Evolutionary conservation across 2,113 vertebrate genomes (phyloP).

Genomic region (Furnarius figulus): DNA sequence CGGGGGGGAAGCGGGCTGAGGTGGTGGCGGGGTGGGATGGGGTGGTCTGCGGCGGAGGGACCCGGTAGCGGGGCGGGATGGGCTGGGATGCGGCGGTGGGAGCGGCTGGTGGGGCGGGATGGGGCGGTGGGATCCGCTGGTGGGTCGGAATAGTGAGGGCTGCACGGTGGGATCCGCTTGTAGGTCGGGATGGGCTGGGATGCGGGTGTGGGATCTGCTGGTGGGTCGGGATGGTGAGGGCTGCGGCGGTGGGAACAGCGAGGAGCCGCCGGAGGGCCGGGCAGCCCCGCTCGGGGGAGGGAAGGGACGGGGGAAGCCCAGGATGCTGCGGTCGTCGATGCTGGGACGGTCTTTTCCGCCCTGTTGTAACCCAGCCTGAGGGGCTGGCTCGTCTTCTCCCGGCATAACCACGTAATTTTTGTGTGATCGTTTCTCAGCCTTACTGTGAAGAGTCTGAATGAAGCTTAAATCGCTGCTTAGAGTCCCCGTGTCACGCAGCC

Average conservation of each 20-base stretch:
- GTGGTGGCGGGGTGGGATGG: neutral
- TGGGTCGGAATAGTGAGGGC: neutral
- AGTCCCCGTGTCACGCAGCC: neutral
- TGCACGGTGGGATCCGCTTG: neutral
- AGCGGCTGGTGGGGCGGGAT: neutral
- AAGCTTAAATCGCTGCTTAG: neutral
- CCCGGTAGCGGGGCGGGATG: neutral
- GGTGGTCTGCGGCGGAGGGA: too few relatives aligned
- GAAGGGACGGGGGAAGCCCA: neutral
- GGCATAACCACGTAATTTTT: neutral
- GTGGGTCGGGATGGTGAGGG: neutral
- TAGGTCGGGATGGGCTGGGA: neutral
- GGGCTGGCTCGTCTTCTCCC: neutral
- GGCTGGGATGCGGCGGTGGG: neutral
- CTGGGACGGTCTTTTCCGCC: accelerated
- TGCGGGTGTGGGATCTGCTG: too few relatives aligned
- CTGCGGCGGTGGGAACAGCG: neutral
- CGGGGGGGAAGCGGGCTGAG: neutral
- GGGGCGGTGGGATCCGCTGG: neutral
- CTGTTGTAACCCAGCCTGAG: too few relatives aligned
- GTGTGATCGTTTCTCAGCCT: neutral
- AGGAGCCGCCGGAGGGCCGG: neutral
- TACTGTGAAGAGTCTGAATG: neutral
- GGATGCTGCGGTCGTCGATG: accelerated
- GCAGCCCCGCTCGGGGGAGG: neutral